Conservation (phyloP, 2,888 invertebrate species). For the Rhagonycha lutea region DNA sequence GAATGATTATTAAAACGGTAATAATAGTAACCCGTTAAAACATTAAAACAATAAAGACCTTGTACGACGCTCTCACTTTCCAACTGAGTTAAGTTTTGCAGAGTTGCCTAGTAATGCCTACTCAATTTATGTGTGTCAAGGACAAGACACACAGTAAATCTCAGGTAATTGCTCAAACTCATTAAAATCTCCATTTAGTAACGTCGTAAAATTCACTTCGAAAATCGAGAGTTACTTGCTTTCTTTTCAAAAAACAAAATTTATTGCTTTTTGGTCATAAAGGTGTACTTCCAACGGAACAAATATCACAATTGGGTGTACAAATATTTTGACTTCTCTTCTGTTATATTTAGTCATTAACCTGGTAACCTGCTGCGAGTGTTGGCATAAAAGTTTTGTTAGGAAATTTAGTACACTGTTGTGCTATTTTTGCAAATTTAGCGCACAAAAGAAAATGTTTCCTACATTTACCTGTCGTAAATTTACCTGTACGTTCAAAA, state of each 20-base stretch:
- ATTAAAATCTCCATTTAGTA: conserved; percentile 24
- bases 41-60: conserved; percentile 27
- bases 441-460: not conserved
- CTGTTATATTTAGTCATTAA: conserved; percentile 4
- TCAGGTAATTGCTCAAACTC: conserved; percentile 38
- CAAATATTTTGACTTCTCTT: conserved; percentile 23
- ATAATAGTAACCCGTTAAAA: conserved; percentile 15
- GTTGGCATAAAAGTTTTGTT: conserved; percentile 18
- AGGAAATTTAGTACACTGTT: conserved; percentile 16
- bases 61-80: conserved; percentile 37
- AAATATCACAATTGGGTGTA: not conserved
- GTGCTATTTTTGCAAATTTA: not conserved
- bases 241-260: not conserved
- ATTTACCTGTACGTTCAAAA: not conserved
- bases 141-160: conserved; percentile 38
- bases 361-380: conserved; percentile 17
- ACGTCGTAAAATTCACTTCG: conserved; percentile 19
- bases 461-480: conserved; percentile 5
- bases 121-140: conserved; percentile 38
- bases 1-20: conserved; percentile 4
- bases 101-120: conserved; percentile 25
- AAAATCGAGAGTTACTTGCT: conserved; percentile 15
- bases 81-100: conserved; percentile 30
- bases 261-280: conserved; percentile 10
- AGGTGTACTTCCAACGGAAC: not conserved